Base-by-base conservation (phyloP, 2,888 invertebrate genomes). In the Sicus ferrugineus region DNA sequence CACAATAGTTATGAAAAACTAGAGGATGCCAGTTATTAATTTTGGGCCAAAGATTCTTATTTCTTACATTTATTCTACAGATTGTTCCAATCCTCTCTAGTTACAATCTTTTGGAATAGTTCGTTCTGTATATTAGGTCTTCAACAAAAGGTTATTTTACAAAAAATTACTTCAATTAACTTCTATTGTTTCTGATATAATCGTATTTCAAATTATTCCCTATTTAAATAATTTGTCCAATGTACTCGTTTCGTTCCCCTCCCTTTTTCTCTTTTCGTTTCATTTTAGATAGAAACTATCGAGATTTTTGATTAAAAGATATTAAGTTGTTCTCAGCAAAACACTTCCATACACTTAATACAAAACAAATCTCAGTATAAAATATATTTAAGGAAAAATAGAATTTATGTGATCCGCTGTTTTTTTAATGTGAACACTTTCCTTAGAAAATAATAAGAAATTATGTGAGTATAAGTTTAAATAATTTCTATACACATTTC, bases 201-300 rank as follows among this genome's bases (percentile, higher is more conserved):
- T 54, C 23, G 4, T 4, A 54, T 54, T 23, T 16, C 9, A 3
- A n/a, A n/a, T 74, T 68, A 65, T 71, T 73, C 56, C 54, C 30
- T 71, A 31, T 71, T 61, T 23, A 66, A 59, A 62, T 71, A 62
- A 30, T 69, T 73, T 71, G 65, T 73, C 69, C 68, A 50, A 54
- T 73, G 68, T 71, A 56, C 71, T 68, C 71, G 71, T 58, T 73
- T 74, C 73, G 74, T 70, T 72, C 56, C 70, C 66, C 69, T 62
- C 70, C 65, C 63, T 70, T 59, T 68, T 64, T 68, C 73, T 73
- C 73, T 76, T 75, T 70, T 73, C 54, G 19, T 82, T 77, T 81
- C 78, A 76, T 84, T 83, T 77, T 84, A 83, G 83, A 81, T 82
- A 77, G 81, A 83, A 75, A 80, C 78, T 78, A 73, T 77, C 78